phyloP scores from a whole-genome alignment of 1,140 invertebrate genomes.

The Globodera ellingtonae region DNA sequence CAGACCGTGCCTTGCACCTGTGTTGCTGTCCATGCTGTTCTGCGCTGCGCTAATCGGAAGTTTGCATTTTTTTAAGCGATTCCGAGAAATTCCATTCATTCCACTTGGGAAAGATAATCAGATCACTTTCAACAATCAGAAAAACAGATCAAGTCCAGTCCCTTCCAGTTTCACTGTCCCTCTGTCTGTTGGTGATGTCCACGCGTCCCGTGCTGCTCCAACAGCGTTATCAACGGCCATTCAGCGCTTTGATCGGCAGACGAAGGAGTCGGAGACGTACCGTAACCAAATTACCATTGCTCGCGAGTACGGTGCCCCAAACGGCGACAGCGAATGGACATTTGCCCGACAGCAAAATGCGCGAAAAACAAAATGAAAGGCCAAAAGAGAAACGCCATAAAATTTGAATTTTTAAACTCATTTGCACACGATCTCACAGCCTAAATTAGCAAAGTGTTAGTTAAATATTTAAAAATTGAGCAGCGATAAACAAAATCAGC shows the following conservation, averaged over 20 bases:
- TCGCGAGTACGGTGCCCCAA: neutral
- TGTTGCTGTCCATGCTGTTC: neutral
- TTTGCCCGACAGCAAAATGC: neutral
- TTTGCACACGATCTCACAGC: too few species aligned
- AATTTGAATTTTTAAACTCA: neutral
- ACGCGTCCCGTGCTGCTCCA: neutral
- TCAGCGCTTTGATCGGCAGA: neutral
- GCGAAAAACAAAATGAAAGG: too few species aligned
- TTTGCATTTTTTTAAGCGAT: neutral
- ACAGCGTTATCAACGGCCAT: neutral
- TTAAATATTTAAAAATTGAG: too few species aligned
- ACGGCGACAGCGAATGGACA: neutral
- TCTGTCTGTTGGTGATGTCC: neutral
- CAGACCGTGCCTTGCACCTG: neutral
- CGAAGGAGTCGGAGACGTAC: neutral
- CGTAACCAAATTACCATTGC: neutral
- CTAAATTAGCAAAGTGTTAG: too few species aligned
- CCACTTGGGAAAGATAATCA: too few species aligned
- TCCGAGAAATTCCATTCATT: neutral
- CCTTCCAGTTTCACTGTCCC: neutral
- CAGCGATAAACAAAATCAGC: too few species aligned
- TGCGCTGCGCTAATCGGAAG: slow-evolving; percentile 7
- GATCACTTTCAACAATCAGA: neutral
- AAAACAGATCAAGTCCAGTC: neutral
- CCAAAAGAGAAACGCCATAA: neutral